These are phyloP conservation scores for Urocitellus parryii DNA, from an alignment of 2,113 vertebrate genomes.

Conservation along the genomic window DNA sequence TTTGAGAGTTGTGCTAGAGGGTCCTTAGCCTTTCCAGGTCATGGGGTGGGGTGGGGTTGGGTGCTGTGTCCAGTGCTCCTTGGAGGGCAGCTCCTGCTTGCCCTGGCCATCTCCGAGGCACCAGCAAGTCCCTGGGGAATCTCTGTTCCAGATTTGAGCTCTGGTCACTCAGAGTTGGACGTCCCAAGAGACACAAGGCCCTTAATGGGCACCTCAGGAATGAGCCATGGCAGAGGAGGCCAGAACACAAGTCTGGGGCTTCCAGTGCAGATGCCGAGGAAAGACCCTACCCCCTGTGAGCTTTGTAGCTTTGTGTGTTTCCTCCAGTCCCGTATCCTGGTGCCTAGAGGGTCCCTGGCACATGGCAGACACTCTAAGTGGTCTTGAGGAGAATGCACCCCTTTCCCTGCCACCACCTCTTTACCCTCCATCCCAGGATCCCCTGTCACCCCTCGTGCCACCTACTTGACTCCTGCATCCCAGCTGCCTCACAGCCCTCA, in stretches of 20 bases:
- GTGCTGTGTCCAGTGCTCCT: neutral
- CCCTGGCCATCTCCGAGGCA: neutral
- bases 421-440: neutral
- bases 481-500: neutral
- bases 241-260: neutral
- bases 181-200: neutral
- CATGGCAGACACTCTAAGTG: neutral
- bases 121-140: neutral
- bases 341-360: neutral
- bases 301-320: neutral
- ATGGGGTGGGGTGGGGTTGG: neutral
- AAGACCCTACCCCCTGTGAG: neutral
- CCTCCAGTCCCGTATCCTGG: neutral
- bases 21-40: neutral
- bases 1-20: neutral
- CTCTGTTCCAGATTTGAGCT: neutral
- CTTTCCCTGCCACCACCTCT: rapidly evolving
- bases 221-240: neutral
- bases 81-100: neutral
- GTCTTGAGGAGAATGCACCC: neutral
- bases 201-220: neutral
- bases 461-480: neutral
- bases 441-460: neutral
- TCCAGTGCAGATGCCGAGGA: no score
- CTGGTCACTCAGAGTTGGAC: neutral